These are phyloP conservation scores for Athalia cordata DNA, from an alignment of 2,888 invertebrate species.

Conservation along the genomic window DNA sequence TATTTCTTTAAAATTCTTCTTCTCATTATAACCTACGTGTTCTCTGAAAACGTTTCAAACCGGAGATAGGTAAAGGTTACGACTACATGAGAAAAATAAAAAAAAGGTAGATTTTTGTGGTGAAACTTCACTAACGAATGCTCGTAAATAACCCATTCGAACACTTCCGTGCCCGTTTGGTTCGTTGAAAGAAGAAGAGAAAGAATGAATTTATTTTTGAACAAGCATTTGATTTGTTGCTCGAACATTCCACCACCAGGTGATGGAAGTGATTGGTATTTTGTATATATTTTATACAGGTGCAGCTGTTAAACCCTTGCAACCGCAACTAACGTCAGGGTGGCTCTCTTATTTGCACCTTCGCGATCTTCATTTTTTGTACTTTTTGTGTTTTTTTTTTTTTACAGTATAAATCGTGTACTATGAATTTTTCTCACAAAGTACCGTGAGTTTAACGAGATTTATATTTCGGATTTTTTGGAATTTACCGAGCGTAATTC, in stretches of 20 bases:
- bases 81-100: background rate
- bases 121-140: slow-evolving; percentile 61
- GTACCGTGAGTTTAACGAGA: too few species aligned
- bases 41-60: too few species aligned
- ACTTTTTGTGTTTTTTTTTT: too few species aligned
- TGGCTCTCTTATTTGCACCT: background rate
- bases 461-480: too few species aligned
- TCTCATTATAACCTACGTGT: too few species aligned
- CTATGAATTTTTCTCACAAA: too few species aligned
- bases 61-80: background rate
- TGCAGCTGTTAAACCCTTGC: background rate
- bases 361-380: too few species aligned
- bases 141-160: slow-evolving; percentile 62
- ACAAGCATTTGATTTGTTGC: slow-evolving; percentile 36
- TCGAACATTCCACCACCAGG: slow-evolving; percentile 41
- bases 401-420: too few species aligned
- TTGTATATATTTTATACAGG: slow-evolving; percentile 57
- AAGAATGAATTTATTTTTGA: background rate
- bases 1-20: too few species aligned
- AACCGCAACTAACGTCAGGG: slow-evolving; percentile 14
- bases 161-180: slow-evolving; percentile 56
- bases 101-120: background rate
- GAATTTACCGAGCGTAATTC: too few species aligned
- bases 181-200: slow-evolving; percentile 43
- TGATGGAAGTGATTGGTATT: slow-evolving; percentile 62